Evolutionary conservation across 2,113 vertebrate genomes (phyloP).

Genomic region (Leucopsar rothschildi): DNA sequence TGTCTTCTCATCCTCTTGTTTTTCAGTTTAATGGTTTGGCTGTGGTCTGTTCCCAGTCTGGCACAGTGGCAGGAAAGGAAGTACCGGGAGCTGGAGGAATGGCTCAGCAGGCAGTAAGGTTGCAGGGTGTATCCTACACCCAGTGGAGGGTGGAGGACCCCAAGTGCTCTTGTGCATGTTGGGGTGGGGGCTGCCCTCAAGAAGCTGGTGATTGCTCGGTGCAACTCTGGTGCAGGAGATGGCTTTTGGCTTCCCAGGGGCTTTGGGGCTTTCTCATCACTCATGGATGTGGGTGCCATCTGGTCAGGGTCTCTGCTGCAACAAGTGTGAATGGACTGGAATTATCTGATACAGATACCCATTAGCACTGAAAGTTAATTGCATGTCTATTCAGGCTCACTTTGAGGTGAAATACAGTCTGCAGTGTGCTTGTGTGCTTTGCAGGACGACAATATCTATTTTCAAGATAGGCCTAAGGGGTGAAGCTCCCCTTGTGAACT

Average conservation of each 20-base stretch:
- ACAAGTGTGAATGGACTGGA: background rate
- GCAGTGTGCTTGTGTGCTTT: background rate
- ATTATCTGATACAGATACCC: background rate
- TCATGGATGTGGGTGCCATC: background rate
- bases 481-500: background rate
- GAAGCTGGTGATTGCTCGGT: background rate
- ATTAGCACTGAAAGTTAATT: background rate
- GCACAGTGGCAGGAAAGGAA: background rate
- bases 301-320: background rate
- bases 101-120: background rate
- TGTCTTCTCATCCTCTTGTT: background rate
- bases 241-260: background rate
- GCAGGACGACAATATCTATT: background rate
- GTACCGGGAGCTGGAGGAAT: background rate
- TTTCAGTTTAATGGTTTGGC: background rate
- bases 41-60: background rate
- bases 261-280: background rate
- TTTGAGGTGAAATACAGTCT: background rate
- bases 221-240: background rate
- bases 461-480: background rate
- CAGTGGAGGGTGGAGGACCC: background rate
- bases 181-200: background rate
- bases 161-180: background rate
- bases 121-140: background rate
- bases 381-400: background rate